Conservation (phyloP, 2,113 vertebrate genomes). For the Campylomormyrus numenius region DNA sequence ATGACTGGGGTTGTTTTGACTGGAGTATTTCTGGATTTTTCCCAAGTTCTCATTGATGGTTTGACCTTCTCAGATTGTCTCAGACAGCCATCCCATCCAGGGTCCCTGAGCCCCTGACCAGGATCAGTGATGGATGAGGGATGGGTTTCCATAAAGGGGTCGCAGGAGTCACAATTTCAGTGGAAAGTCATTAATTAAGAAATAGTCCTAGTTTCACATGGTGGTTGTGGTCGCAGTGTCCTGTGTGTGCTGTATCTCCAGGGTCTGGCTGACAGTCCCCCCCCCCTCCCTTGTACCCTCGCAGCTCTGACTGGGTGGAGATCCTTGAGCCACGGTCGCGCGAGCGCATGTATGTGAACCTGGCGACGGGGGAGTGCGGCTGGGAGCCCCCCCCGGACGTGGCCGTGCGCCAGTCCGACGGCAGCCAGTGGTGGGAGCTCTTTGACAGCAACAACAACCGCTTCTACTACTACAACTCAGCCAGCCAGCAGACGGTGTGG, state of each 20-base stretch:
- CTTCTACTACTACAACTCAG: conserved; percentile 73
- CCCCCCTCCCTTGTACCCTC: conserved; percentile 11
- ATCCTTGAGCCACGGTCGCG: conserved; percentile 67
- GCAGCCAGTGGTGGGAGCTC: conserved; percentile 74
- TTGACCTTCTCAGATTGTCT: background rate
- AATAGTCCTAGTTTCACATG: background rate
- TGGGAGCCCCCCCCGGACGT: conserved; percentile 63
- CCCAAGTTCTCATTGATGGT: background rate
- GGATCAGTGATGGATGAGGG: background rate
- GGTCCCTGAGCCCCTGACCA: background rate
- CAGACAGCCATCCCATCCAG: background rate
- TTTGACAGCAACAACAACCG: conserved; percentile 67
- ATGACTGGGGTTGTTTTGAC: background rate
- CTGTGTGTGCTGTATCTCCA: background rate
- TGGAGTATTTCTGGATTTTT: background rate
- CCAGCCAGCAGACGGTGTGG: conserved; percentile 64
- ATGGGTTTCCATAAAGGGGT: background rate
- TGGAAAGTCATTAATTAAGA: background rate
- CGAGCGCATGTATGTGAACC: conserved; percentile 70
- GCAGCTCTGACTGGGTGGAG: conserved; percentile 71
- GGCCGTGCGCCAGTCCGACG: conserved; percentile 61
- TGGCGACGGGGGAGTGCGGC: conserved; percentile 64
- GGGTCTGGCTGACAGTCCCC: background rate
- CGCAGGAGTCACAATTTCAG: background rate
- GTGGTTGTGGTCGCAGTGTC: background rate